Evolutionary conservation across 2,113 vertebrate genomes (phyloP), one percentile per base, ranked within the genome.

Genomic region (Pseudopipra pipra): DNA sequence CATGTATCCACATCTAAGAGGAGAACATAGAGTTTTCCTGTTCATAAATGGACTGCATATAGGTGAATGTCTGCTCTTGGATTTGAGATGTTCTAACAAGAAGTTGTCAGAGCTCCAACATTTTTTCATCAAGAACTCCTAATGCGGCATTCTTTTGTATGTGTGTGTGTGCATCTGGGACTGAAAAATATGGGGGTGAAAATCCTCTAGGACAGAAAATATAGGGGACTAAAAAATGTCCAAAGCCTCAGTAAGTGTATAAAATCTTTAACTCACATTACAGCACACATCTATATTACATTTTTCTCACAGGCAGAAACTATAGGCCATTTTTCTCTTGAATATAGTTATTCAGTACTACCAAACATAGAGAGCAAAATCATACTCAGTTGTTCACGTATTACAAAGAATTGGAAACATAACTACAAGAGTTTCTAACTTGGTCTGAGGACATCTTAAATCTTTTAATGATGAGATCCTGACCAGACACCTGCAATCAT

Each of bases 1-100:
- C 22, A n/a, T 2, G 27, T 5, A 27, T 5, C n/a, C 20, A 5
- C 3, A 11, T 3, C 11, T 44, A 47, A 28, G 14, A 49, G 27
- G 15, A 51, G 81, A 86, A 59, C 4, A 44, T 0, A 35, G 2
- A 20, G 8, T 51, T 9, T 2, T 83, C 35, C 44, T 90, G 35
- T 8, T 65, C 33, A 15, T 31, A 78, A 4, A 21, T 4, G 35
- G 10, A 72, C n/a, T 73, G 43, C 31, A 8, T 0, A 0, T 0
- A 68, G 33, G 8, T 51, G 9, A 58, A 74, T 24, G 4, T 30
- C 56, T 58, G 6, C n/a, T 63, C 27, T 55, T 87, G 73, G 37
- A 59, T 61, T 67, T 67, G 41, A 54, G 22, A n/a, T 10, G 11
- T 44, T 66, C 46, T 37, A 52, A 66, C 3, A 46, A 8, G 11